phyloP scores from a whole-genome alignment of 2,888 invertebrate species.

The Suillia variegata region DNA sequence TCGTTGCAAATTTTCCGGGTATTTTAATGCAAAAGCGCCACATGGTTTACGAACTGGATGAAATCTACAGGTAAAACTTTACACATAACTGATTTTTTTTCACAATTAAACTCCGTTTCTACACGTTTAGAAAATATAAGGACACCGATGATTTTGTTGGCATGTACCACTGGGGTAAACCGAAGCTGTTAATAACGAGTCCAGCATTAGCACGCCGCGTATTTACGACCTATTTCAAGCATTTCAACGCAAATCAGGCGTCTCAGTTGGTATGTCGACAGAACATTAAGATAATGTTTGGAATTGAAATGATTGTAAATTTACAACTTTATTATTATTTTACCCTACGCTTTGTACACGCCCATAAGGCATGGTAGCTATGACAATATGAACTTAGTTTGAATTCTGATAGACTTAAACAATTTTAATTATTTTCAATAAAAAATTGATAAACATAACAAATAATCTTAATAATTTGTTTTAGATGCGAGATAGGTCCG shows the following conservation, averaged over 20 bases:
- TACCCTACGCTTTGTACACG: too few species aligned
- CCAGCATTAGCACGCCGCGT: constrained; percentile 54
- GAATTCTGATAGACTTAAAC: too few species aligned
- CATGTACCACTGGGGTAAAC: constrained; percentile 50
- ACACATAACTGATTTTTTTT: constrained; percentile 15
- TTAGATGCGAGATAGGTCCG: constrained; percentile 56
- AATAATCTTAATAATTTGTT: too few species aligned
- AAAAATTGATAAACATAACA: too few species aligned
- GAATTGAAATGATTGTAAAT: too few species aligned
- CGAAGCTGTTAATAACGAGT: constrained; percentile 55
- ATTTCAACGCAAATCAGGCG: constrained; percentile 53
- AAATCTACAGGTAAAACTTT: constrained; percentile 62
- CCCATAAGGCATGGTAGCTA: too few species aligned
- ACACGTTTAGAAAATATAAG: constrained; percentile 39
- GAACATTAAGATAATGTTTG: too few species aligned
- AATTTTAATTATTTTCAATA: too few species aligned
- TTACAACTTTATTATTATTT: too few species aligned
- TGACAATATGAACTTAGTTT: too few species aligned
- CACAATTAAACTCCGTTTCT: background rate
- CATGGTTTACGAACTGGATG: constrained; percentile 49
- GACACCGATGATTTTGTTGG: constrained; percentile 56
- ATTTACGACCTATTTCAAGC: constrained; percentile 59
- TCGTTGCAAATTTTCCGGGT: constrained; percentile 56
- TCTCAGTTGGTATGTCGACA: constrained; percentile 27
- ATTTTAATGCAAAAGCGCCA: constrained; percentile 44